Evolutionary conservation across 2,888 invertebrate species (phyloP).

Genomic region (Keiferia lycopersicella): DNA sequence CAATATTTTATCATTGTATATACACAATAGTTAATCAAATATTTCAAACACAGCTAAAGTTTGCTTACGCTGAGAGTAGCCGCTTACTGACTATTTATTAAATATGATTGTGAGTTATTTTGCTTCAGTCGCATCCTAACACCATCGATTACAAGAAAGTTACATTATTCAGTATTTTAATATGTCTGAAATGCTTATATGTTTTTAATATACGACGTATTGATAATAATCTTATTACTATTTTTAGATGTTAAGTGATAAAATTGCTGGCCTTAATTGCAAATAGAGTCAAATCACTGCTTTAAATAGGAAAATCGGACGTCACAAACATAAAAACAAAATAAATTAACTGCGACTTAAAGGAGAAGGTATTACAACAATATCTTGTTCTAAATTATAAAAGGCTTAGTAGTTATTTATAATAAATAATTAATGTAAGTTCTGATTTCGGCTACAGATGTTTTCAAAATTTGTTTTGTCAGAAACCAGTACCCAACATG

Average conservation of each 20-base stretch:
- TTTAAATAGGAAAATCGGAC: conserved; percentile 10
- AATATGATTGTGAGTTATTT: conserved; percentile 31
- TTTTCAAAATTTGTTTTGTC: background rate
- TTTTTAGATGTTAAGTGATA: conserved; percentile 47
- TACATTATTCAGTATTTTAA: conserved; percentile 35
- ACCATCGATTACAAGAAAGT: conserved; percentile 20
- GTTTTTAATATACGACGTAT: conserved; percentile 38
- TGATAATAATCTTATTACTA: conserved; percentile 47
- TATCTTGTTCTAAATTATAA: too few species aligned
- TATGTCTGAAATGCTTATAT: conserved; percentile 44
- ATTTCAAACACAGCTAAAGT: conserved; percentile 38
- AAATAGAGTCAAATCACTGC: background rate
- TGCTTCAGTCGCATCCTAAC: conserved; percentile 22
- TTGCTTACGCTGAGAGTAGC: conserved; percentile 21
- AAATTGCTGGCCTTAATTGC: conserved; percentile 56
- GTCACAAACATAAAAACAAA: conserved; percentile 11
- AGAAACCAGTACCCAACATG: background rate
- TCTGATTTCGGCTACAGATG: background rate
- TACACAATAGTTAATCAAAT: conserved; percentile 47
- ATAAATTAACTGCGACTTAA: conserved; percentile 10
- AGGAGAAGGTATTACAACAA: background rate
- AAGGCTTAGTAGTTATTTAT: background rate
- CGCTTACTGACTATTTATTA: conserved; percentile 30
- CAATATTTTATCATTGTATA: conserved; percentile 51
- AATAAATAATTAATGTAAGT: background rate